Base-by-base conservation (phyloP, 2,888 invertebrate species). In the Cryptus armator region DNA sequence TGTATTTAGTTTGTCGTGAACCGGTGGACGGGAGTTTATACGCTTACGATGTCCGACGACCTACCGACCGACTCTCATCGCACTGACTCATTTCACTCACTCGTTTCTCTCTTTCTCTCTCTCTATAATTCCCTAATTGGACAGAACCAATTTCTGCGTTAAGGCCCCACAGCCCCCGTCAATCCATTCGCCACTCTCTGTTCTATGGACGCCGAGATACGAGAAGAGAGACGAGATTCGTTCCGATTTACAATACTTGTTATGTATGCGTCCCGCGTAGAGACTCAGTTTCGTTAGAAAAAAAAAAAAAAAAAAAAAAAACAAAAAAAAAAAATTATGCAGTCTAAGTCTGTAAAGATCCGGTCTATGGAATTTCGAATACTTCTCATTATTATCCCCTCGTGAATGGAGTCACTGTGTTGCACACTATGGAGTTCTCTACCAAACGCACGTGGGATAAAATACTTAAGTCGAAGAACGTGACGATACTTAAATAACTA, bases 101-200 rank as follows among this genome's bases (percentile, higher is more conserved):
- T 70, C 70, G 37, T 37, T 51, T 59, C 59, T 77, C 77, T 46
- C 37, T 78, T 67, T 67, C 82, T 75, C 62, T 77, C 67, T 77
- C 53, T 46, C 29, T 62, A 59, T 82, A 85, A 87, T 87, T 88
- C 78, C 75, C 82, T 90, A 91, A 91, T 91, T 90, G 89, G 87
- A 88, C 86, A 87, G 87, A 87, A 84, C 87, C 91, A 91, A 91
- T 91, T 91, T 91, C 87, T 87, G 87, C 87, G 87, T 90, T 88
- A 89, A 87, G 84, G 76, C 76, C 64, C 82, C 37, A 71, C 37
- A 37, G 37, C 37, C 46, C 71, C 37, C 74, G 76, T 85, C 84
- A 78, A 85, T 75, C 74, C 78, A 32, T 78, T 75, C 66, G n/a
- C 74, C 78, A 64, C 84, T 78, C 32, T 59, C 62, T 64, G 62